Percentiles rank a stretch among this genome's conserved stretches.
phyloP scores from a whole-genome alignment of 1,140 invertebrate genomes.

The Trypoxylus dichotomus region DNA sequence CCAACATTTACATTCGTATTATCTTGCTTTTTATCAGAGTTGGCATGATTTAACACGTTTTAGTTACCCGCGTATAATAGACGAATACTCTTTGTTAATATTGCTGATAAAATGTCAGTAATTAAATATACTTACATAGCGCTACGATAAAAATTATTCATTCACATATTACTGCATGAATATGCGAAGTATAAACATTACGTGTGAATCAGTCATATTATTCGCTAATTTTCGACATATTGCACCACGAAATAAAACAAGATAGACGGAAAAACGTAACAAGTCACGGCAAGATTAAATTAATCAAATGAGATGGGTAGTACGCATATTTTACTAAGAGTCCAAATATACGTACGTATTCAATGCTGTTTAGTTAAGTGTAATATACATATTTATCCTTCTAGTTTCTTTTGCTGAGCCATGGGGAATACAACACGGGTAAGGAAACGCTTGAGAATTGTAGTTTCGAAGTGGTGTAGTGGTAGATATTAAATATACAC shows the following conservation, averaged over 20 bases:
- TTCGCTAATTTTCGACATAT: neutral
- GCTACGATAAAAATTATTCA: neutral
- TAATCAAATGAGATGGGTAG: no score
- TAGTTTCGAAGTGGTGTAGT: no score
- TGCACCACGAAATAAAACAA: neutral
- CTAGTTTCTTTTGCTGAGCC: no score
- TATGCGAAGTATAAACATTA: neutral
- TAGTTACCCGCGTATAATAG: neutral
- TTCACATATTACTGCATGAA: neutral
- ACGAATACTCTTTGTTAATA: neutral
- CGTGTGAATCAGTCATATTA: neutral
- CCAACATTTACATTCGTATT: neutral
- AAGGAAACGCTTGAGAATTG: no score
- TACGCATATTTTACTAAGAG: no score
- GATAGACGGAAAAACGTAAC: neutral
- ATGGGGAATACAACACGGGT: no score
- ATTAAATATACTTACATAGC: neutral
- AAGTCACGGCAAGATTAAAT: neutral
- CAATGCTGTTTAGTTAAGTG: no score
- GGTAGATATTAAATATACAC: no score
- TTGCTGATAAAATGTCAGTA: neutral
- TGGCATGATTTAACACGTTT: neutral
- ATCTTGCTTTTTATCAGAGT: neutral
- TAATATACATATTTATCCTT: no score
- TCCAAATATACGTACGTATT: no score